Percentiles rank a stretch among this genome's conserved stretches.
These are phyloP conservation scores for Morus bassanus DNA, from an alignment of 2,797 vertebrate species.

Conservation along the genomic window DNA sequence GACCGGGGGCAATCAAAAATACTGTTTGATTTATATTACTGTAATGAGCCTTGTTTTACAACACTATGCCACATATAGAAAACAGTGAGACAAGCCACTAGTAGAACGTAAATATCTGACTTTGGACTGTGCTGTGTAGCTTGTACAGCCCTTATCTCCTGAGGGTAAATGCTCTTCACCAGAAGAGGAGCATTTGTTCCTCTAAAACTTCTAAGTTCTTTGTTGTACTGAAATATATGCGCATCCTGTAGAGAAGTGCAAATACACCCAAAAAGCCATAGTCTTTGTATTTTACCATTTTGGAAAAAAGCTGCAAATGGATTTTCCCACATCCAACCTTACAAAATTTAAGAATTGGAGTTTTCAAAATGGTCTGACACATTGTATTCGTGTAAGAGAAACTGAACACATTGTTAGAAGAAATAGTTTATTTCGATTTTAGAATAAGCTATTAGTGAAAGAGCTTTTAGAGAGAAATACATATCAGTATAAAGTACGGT, in stretches of 20 bases:
- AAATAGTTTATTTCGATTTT: neutral
- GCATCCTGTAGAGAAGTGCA: slow-evolving; percentile 62
- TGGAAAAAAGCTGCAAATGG: neutral
- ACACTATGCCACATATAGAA: neutral
- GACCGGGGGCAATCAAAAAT: neutral
- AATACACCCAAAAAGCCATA: neutral
- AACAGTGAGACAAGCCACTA: neutral
- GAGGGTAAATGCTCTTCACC: slow-evolving; percentile 74
- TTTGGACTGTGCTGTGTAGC: neutral
- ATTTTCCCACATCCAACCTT: neutral
- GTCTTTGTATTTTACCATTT: neutral
- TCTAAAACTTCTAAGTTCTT: slow-evolving; percentile 64
- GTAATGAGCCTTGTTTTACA: neutral
- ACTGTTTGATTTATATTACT: neutral
- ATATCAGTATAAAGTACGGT: rapidly evolving
- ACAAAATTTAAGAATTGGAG: neutral
- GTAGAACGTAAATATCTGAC: neutral
- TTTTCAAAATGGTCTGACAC: neutral
- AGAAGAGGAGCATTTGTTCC: slow-evolving; percentile 70
- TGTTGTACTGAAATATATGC: slow-evolving; percentile 70
- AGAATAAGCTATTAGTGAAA: neutral
- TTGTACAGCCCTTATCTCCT: slow-evolving; percentile 70
- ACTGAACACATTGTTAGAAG: neutral
- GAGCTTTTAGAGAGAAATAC: neutral
- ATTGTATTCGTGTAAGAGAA: neutral